Percentiles rank a stretch among this genome's conserved stretches.
These are phyloP conservation scores for Cephalopterus ornatus DNA, from an alignment of 2,113 vertebrate genomes.

Conservation along the genomic window DNA sequence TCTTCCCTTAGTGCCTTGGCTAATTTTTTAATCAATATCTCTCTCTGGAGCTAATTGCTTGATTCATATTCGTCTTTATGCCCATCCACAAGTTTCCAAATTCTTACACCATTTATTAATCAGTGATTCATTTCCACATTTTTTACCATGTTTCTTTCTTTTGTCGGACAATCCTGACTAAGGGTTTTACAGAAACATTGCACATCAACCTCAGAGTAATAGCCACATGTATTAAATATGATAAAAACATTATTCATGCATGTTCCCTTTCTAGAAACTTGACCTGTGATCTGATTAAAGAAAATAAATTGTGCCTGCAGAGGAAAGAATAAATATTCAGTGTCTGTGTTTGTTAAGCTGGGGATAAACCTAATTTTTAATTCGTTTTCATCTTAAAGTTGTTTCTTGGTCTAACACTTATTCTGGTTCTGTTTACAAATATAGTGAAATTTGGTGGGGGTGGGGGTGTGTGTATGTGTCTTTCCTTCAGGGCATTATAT, in stretches of 20 bases:
- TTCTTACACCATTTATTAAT: neutral
- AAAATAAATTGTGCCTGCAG: neutral
- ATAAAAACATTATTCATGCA: neutral
- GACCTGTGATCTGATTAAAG: neutral
- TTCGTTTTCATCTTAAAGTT: neutral
- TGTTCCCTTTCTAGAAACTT: neutral
- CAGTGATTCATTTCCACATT: neutral
- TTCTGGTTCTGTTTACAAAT: neutral
- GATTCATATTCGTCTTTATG: neutral
- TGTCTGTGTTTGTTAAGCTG: neutral
- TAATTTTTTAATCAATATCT: constrained; percentile 48
- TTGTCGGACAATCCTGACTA: neutral
- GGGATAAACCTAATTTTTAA: neutral
- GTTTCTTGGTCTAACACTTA: neutral
- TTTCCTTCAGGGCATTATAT: neutral
- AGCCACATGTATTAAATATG: neutral
- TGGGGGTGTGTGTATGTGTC: neutral
- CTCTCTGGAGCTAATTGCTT: neutral
- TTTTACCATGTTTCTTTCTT: neutral
- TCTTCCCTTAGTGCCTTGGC: neutral
- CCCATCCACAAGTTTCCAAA: neutral
- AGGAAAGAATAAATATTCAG: neutral
- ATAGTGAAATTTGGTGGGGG: neutral
- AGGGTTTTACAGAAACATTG: neutral
- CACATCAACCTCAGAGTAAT: neutral